A percentile compares a stretch with the other conserved stretches of the same genome.
Evolutionary conservation across 2,888 invertebrate genomes (phyloP).

Genomic region (Acanthosepion lycidas): DNA sequence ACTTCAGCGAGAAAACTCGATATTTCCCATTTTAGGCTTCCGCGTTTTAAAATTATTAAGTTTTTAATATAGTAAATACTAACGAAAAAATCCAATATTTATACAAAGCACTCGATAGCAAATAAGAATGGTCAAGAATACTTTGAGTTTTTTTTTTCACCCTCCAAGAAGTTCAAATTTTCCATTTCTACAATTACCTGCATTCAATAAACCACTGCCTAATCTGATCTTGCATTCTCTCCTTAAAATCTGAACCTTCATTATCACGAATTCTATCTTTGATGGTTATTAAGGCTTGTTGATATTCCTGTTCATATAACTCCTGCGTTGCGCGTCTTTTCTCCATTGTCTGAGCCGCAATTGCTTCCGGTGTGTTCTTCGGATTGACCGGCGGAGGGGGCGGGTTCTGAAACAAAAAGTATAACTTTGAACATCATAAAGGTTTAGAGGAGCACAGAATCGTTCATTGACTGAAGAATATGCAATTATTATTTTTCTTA

Average conservation of each 20-base stretch:
- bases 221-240: conserved; percentile 90
- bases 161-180: too few relatives aligned
- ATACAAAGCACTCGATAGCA: too few relatives aligned
- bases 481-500: neutral
- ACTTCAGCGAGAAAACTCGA: too few relatives aligned
- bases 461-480: too few relatives aligned
- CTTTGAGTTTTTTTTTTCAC: neutral
- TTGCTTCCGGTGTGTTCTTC: conserved; percentile 68
- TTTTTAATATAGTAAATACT: too few relatives aligned
- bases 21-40: too few relatives aligned
- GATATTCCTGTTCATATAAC: conserved; percentile 82
- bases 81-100: too few relatives aligned
- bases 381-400: conserved; percentile 63
- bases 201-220: conserved; percentile 90
- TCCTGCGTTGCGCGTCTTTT: conserved; percentile 81
- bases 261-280: conserved; percentile 81
- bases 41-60: too few relatives aligned
- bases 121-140: too few relatives aligned
- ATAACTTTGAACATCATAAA: neutral
- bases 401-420: conserved; percentile 57
- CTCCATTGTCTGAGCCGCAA: conserved; percentile 69
- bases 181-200: conserved; percentile 74
- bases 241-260: conserved; percentile 85
- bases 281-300: conserved; percentile 79
- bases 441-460: neutral